Evolutionary conservation across 1,140 invertebrate genomes (phyloP), one percentile per base, ranked within the genome.

Genomic region (Dolichoris vasculosae): DNA sequence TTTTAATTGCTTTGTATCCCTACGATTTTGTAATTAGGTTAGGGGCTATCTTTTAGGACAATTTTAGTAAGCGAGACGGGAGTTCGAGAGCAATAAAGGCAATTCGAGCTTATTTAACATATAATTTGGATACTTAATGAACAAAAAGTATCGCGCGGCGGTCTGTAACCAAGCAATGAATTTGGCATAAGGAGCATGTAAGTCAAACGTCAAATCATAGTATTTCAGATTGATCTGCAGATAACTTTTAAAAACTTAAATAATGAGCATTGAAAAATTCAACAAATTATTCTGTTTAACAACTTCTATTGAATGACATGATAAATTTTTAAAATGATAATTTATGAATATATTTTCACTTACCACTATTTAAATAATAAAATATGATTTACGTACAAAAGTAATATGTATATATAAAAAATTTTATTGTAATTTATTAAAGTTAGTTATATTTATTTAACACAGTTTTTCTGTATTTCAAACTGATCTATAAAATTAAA

Each of bases 151-250:
- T 76, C 38, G 17, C 38, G 26, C 30, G 32, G 13, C 30, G 30
- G 38, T 46, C 55, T 32, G n/a, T n/a, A 32, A 48, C 13, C 40
- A 32, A 69, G 71, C 38, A 32, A 63, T 15, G 26, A 59, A 77
- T n/a, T 83, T 55, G 67, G 48, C 48, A 55, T 35, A 30, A 40
- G 63, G 48, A 63, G 20, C 20, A 43, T 75, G 20, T 73, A 82
- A 82, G 69, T 75, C 69, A 71, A 71, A 59, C 0, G 32, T 55
- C 35, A 48, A 48, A 77, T 9, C 32, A 30, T n/a, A 2, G 20
- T 35, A 48, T 83, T 83, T 83, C n/a, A 64, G 40, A 83, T 48
- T 83, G 30, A 26, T 38, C 40, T 83, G 82, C 51, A 64, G 55
- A 64, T 1, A 73, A 73, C 20, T 11, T 26, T 69, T 4, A 7